These are phyloP conservation scores for Latrodectus elegans DNA, from an alignment of 2,888 invertebrate species.

Conservation along the genomic window DNA sequence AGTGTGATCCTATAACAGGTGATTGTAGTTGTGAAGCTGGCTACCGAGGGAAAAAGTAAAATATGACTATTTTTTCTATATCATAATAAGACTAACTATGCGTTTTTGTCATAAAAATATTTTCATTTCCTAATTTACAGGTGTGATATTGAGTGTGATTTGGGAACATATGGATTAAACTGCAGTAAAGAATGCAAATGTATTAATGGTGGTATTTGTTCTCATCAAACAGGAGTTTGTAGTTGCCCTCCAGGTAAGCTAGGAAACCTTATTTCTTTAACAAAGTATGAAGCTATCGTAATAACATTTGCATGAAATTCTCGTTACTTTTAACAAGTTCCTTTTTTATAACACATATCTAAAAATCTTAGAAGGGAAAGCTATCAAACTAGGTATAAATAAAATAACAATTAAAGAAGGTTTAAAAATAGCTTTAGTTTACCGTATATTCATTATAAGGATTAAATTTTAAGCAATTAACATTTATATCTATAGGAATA, in stretches of 20 bases:
- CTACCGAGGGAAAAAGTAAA: constrained; percentile 21
- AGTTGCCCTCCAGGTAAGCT: constrained; percentile 33
- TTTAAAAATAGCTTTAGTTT: no score
- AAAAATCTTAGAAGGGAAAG: no score
- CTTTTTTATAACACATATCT: no score
- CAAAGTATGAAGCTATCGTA: no score
- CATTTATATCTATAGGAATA: no score
- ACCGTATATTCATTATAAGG: no score
- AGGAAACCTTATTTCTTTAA: no score
- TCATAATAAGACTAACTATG: neutral
- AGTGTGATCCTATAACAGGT: constrained; percentile 89
- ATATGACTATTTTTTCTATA: neutral
- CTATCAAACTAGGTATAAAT: no score
- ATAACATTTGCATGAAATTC: no score
- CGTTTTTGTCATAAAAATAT: neutral
- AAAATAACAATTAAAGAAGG: no score
- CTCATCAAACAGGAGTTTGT: constrained; percentile 22
- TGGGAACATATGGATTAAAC: constrained; percentile 42
- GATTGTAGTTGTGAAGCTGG: constrained; percentile 82
- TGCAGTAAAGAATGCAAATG: constrained; percentile 42
- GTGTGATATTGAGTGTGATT: constrained; percentile 49
- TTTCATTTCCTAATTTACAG: neutral
- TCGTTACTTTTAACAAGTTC: no score
- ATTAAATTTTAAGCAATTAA: no score
- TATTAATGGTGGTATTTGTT: constrained; percentile 22